Base-by-base conservation (phyloP, 2,888 invertebrate genomes). In the Nomada ruficornis region DNA sequence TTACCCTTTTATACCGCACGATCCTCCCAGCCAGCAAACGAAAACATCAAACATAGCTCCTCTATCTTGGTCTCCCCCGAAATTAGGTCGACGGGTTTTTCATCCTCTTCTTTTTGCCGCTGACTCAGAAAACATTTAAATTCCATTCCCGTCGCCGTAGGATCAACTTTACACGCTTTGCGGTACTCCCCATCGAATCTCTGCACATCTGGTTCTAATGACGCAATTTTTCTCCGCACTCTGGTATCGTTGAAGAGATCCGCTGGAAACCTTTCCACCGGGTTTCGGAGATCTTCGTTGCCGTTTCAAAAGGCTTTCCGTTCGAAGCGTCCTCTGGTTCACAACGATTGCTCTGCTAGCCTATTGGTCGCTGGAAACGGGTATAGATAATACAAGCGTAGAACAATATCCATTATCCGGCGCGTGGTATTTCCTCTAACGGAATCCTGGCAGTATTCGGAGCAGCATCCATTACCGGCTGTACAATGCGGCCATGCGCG, bases 391-490 rank as follows among this genome's bases (percentile, higher is more conserved):
- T 82, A 77, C 76, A 69, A 63, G 78, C 67, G 67, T 26, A 54
- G 74, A 78, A 75, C 77, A 75, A 71, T 77, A 59, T 72, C 52
- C 54, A 76, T 65, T 72, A 69, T n/a, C 54, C 18, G 29, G 15
- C 29, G n/a, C 55, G 54, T 57, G 67, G 55, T 77, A 15, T 70
- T 70, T 80, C 70, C 83, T 73, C 71, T 75, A 85, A 87, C 86
- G 87, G 79, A 73, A 72, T 86, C 67, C 62, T 26, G 57, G 75
- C 29, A 18, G 74, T 73, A 80, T 82, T 82, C 77, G 75, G 77
- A 70, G 60, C 77, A 64, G 71, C 77, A 71, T 77, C 88, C 81
- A 87, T 85, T 87, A 83, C 72, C 68, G 78, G 77, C 52, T 55
- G 59, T 59, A 83, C 80, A 80, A 80, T 82, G 87, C 77, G 63